phyloP scores from a whole-genome alignment of 1,140 invertebrate genomes.

The Euborellia annulipes region DNA sequence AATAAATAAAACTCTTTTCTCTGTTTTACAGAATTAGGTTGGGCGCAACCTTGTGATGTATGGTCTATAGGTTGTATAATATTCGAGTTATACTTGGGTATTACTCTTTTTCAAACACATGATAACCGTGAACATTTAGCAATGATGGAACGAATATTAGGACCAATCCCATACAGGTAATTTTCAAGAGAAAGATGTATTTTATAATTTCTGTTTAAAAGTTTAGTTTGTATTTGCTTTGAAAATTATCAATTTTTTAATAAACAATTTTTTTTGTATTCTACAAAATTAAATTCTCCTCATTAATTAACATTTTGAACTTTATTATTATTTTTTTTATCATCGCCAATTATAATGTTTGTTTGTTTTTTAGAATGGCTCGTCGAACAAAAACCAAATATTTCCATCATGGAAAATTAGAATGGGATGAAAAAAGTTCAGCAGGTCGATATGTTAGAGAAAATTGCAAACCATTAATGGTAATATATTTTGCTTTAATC shows the following conservation, averaged over 20 bases:
- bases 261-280: too few relatives aligned
- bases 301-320: neutral
- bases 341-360: conserved; percentile 2
- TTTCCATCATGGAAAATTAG: conserved; percentile 84
- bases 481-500: too few relatives aligned
- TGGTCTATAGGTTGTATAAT: conserved; percentile 99
- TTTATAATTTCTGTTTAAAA: too few relatives aligned
- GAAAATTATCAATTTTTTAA: too few relatives aligned
- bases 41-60: conserved; percentile 97
- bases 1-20: conserved; percentile 4
- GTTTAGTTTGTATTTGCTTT: too few relatives aligned
- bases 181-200: too few relatives aligned
- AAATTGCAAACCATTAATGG: conserved; percentile 89
- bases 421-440: conserved; percentile 88
- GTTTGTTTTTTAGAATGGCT: conserved; percentile 53
- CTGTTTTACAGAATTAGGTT: conserved; percentile 82
- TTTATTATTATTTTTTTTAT: neutral
- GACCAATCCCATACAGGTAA: conserved; percentile 78
- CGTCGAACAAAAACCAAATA: conserved; percentile 95
- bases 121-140: conserved; percentile 98
- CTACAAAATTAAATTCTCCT: too few relatives aligned
- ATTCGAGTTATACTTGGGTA: conserved; percentile 96
- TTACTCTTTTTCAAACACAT: conserved; percentile 98
- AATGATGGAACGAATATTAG: conserved; percentile 99
- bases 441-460: conserved; percentile 94